phyloP scores from a whole-genome alignment of 2,113 vertebrate species.

The Lepidothrix coronata region DNA sequence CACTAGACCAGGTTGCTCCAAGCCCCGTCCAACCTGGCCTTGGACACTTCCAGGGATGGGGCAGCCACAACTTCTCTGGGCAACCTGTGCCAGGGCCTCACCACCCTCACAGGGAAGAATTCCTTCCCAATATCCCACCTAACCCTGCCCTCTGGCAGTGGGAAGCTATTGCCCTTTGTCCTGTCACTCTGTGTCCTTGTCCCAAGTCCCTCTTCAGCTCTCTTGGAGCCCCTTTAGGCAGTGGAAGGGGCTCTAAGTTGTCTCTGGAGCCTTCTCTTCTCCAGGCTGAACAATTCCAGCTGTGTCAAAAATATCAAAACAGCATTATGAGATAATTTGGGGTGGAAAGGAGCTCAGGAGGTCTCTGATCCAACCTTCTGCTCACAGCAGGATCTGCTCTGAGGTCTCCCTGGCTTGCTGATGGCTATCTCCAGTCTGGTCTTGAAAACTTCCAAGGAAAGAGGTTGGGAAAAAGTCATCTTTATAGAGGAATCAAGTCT shows the following conservation, averaged over 20 bases:
- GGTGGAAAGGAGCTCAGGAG: background rate
- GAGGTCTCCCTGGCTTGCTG: too few species aligned
- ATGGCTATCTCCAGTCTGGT: background rate
- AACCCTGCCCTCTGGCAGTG: background rate
- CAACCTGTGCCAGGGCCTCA: background rate
- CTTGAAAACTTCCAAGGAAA: background rate
- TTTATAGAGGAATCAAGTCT: background rate
- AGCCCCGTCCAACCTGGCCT: background rate
- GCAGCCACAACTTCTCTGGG: background rate
- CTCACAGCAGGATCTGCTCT: background rate
- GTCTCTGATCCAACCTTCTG: background rate
- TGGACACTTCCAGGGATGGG: background rate
- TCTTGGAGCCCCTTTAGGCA: background rate
- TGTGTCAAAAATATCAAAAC: background rate
- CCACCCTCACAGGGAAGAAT: background rate
- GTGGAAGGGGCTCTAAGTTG: background rate
- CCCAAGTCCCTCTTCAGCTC: background rate
- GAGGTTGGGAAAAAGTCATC: accelerated
- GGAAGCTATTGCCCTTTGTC: background rate
- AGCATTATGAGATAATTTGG: background rate
- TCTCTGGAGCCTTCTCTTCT: background rate
- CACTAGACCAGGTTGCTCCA: background rate
- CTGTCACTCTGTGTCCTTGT: background rate
- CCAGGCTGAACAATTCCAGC: background rate
- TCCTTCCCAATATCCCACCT: background rate